These are phyloP conservation scores for Rhagoletis pomonella DNA, from an alignment of 1,140 invertebrate genomes.

Conservation along the genomic window DNA sequence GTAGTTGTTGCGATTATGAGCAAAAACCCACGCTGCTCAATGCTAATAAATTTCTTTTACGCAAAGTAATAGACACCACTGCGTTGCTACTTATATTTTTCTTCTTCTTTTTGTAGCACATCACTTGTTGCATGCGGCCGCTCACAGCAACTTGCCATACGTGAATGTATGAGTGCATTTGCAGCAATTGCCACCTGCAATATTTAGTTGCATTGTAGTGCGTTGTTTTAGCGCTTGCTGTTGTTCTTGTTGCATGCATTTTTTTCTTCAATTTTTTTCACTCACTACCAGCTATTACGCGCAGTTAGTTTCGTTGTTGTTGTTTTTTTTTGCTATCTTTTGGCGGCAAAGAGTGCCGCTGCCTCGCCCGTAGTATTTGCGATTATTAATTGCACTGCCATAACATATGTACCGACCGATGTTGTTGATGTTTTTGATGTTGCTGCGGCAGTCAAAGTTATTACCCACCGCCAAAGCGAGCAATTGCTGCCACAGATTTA, in stretches of 20 bases:
- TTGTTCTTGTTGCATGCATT: neutral
- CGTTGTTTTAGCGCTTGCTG: neutral
- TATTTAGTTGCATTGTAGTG: conserved; percentile 34
- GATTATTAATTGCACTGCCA: conserved; percentile 53
- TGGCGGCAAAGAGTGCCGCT: conserved; percentile 38
- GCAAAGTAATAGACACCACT: neutral
- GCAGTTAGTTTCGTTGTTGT: conserved; percentile 32
- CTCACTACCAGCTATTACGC: neutral
- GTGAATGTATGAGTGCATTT: neutral
- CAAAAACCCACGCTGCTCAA: neutral
- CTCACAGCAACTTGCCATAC: neutral
- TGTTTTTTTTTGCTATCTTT: conserved; percentile 23
- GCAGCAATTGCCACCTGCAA: conserved; percentile 27
- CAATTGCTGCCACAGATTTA: neutral
- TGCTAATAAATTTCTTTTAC: conserved; percentile 35
- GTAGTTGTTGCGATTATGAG: neutral
- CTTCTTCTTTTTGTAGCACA: too few species aligned
- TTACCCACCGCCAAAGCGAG: conserved; percentile 34
- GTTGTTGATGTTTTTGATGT: conserved; percentile 47
- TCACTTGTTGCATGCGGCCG: neutral
- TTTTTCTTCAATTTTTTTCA: neutral
- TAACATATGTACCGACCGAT: conserved; percentile 27
- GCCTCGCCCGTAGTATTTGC: conserved; percentile 21
- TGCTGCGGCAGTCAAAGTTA: conserved; percentile 17
- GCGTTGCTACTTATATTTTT: too few species aligned